Evolutionary conservation across 2,888 invertebrate species (phyloP), one percentile per base, ranked within the genome.

Genomic region (Ganaspis brasiliensis): DNA sequence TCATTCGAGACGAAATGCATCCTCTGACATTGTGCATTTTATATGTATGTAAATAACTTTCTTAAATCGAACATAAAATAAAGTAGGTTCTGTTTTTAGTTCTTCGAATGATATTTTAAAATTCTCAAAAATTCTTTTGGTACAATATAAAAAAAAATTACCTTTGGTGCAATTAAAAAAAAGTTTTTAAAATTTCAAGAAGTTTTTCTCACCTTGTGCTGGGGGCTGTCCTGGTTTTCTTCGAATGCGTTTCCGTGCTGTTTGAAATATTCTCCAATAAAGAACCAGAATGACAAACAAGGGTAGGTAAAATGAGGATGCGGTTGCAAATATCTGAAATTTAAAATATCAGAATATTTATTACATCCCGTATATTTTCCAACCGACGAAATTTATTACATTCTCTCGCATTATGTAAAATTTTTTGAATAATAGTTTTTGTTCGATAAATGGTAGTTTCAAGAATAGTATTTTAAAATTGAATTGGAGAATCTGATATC

Each of bases 231-330:
- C 94, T n/a, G 85, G 88, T 85, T 95, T 93, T 88, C 95, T 92
- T 76, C 97, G 93, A 87, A 98, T 98, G 90, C 97, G 94, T 91
- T 96, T 96, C 78, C 97, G 93, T 8, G 98, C 98, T 6, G 97
- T 97, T 91, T 97, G 95, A 92, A 96, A 96, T 93, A 96, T 98
- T 90, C 97, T 94, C 96, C 97, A 97, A 92, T 98, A 98, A 63
- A 98, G 94, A 87, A 97, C 94, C 84, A 98, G 94, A 89, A 98
- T 98, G 73, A 97, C 95, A 79, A 96, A 93, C 63, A 98, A 94
- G 31, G 98, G 98, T 81, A 97, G 94, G 91, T 98, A 98, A 92
- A 98, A 98, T 52, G 98, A 97, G 37, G 97, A 96, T 37, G 96
- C 95, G 0, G 98, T 98, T 40, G 97, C 97, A 89, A 97, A 98